These are phyloP conservation scores for Halesus radiatus DNA, from an alignment of 1,140 invertebrate genomes.

Conservation along the genomic window DNA sequence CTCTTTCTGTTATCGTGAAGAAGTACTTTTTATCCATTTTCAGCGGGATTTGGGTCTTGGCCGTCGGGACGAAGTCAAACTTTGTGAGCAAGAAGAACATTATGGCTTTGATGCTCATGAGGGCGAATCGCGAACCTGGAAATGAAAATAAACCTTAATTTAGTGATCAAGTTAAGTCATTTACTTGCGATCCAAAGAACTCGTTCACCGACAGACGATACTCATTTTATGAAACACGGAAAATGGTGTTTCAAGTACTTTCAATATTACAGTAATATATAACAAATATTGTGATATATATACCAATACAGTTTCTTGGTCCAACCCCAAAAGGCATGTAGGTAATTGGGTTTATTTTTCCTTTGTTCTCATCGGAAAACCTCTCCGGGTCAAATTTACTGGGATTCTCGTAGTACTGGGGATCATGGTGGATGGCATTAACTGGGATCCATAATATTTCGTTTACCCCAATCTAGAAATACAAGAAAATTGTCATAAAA, in stretches of 20 bases:
- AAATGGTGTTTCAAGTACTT: no score
- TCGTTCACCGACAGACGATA: no score
- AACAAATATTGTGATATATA: no score
- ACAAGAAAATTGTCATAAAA: no score
- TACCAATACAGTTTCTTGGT: constrained; percentile 62
- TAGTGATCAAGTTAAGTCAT: neutral
- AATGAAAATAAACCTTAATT: neutral
- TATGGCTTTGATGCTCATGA: constrained; percentile 68
- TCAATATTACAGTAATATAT: no score
- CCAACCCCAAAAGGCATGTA: constrained; percentile 75
- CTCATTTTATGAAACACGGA: no score
- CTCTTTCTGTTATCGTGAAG: constrained; percentile 29
- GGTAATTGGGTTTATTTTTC: constrained; percentile 61
- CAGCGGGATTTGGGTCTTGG: constrained; percentile 50
- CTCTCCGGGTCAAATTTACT: constrained; percentile 67
- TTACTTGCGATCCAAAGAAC: no score
- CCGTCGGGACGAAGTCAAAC: constrained; percentile 53
- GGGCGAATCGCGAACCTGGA: constrained; percentile 64
- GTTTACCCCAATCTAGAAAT: no score
- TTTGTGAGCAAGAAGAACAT: constrained; percentile 60
- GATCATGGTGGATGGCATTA: constrained; percentile 65
- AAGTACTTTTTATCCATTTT: constrained; percentile 38
- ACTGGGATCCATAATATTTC: constrained; percentile 58
- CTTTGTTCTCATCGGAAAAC: constrained; percentile 63
- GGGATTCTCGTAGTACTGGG: constrained; percentile 63